Conservation (phyloP, 2,888 invertebrate species). For the Quadroppia sp. region DNA sequence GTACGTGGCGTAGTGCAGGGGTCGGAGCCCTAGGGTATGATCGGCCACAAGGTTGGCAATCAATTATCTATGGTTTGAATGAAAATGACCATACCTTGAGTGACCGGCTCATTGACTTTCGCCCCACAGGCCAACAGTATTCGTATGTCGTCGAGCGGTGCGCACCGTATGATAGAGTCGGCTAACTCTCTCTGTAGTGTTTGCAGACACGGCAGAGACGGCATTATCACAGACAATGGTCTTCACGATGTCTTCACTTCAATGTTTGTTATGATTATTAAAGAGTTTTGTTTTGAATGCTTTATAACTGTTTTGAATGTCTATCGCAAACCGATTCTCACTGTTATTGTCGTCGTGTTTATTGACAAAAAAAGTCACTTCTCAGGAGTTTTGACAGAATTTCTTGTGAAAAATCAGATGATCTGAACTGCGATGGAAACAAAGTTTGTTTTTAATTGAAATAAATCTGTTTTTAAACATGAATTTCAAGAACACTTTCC, state of each 20-base stretch:
- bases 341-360: not conserved
- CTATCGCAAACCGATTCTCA: not conserved
- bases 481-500: slow-evolving; percentile 21
- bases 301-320: not conserved
- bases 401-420: slow-evolving; percentile 9
- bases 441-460: slow-evolving; percentile 28
- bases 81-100: slow-evolving; percentile 50
- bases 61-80: too few relatives aligned
- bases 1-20: slow-evolving; percentile 89
- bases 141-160: slow-evolving; percentile 77
- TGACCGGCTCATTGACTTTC: slow-evolving; percentile 54
- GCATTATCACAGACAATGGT: slow-evolving; percentile 4
- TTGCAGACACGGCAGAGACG: slow-evolving; percentile 35
- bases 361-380: not conserved
- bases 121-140: slow-evolving; percentile 81
- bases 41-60: not conserved
- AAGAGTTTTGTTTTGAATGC: too few relatives aligned
- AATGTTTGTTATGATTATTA: not conserved
- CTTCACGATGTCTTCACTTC: not conserved
- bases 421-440: not conserved
- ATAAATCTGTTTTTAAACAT: not conserved
- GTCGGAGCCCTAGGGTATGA: slow-evolving; percentile 64
- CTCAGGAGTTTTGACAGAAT: not conserved
- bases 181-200: slow-evolving; percentile 73
- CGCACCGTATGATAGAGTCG: slow-evolving; percentile 82